A percentile compares a stretch with the other conserved stretches of the same genome.
Evolutionary conservation across 2,113 vertebrate genomes (phyloP).

Genomic region (Engraulis encrasicolus): DNA sequence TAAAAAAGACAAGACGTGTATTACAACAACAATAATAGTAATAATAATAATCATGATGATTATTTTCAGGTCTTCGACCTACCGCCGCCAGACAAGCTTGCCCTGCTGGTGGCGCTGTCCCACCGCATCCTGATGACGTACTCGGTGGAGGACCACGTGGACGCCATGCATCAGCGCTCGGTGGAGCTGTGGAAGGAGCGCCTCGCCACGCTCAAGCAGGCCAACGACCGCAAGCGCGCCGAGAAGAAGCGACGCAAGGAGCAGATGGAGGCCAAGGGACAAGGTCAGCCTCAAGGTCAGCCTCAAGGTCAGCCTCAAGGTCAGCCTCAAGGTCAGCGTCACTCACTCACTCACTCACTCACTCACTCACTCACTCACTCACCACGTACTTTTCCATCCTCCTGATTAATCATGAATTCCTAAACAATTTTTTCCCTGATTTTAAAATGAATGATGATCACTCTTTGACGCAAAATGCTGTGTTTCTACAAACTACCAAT

Average conservation of each 20-base stretch:
- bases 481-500: no score
- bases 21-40: no score
- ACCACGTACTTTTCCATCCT: no score
- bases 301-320: constrained; percentile 41
- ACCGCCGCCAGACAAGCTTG: constrained; percentile 87
- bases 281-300: constrained; percentile 51
- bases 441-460: no score
- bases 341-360: no score
- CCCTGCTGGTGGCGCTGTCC: constrained; percentile 87
- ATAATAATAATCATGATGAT: no score
- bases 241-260: constrained; percentile 90
- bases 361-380: no score
- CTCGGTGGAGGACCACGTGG: constrained; percentile 93
- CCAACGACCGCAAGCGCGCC: constrained; percentile 90
- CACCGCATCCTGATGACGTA: constrained; percentile 98
- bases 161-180: constrained; percentile 86
- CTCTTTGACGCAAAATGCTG: no score
- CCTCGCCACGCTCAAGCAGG: constrained; percentile 89
- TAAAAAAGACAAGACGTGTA: no score
- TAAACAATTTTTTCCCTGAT: no score
- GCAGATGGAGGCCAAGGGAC: constrained; percentile 83
- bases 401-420: no score
- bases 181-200: constrained; percentile 95
- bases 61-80: constrained; percentile 97
- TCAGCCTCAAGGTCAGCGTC: constrained; percentile 32